Conservation (phyloP, 2,888 invertebrate species). For the Trisateles emortualis region DNA sequence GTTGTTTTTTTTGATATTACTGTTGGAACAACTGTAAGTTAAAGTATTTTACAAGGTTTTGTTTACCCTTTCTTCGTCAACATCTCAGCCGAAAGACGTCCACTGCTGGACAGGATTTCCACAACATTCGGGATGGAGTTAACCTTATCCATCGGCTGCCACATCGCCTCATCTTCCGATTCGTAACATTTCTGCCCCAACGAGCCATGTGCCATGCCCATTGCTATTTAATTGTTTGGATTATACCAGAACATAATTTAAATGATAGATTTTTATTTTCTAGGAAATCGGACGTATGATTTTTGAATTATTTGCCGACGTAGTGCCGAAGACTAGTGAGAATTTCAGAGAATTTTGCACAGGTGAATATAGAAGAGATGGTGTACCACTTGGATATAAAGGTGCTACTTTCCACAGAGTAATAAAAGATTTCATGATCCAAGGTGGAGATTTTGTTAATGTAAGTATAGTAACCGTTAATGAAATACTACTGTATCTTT, state of each 20-base stretch:
- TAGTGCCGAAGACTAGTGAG: constrained; percentile 98
- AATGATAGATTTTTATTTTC: constrained; percentile 40
- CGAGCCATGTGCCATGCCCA: too few species aligned
- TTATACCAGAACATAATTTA: background rate
- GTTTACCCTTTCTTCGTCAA: too few species aligned
- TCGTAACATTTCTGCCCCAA: too few species aligned
- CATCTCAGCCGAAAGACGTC: too few species aligned
- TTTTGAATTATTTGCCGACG: constrained; percentile 98
- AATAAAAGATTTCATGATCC: constrained; percentile 99
- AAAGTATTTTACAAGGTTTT: background rate
- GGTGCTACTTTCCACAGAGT: constrained; percentile 98
- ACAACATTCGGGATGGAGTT: too few species aligned
- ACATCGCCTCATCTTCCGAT: too few species aligned
- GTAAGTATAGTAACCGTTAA: constrained; percentile 85
- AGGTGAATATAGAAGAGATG: constrained; percentile 98
- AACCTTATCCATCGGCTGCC: too few species aligned
- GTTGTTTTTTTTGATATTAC: constrained; percentile 99
- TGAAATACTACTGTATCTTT: too few species aligned
- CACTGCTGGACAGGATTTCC: too few species aligned
- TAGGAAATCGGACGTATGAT: constrained; percentile 99
- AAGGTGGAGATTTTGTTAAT: constrained; percentile 99
- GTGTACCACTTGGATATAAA: constrained; percentile 98
- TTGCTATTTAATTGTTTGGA: background rate
- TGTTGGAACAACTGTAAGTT: constrained; percentile 95
- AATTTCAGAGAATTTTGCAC: constrained; percentile 99